Base-by-base conservation (phyloP, 2,113 vertebrate species). In the Anser cygnoides region DNA sequence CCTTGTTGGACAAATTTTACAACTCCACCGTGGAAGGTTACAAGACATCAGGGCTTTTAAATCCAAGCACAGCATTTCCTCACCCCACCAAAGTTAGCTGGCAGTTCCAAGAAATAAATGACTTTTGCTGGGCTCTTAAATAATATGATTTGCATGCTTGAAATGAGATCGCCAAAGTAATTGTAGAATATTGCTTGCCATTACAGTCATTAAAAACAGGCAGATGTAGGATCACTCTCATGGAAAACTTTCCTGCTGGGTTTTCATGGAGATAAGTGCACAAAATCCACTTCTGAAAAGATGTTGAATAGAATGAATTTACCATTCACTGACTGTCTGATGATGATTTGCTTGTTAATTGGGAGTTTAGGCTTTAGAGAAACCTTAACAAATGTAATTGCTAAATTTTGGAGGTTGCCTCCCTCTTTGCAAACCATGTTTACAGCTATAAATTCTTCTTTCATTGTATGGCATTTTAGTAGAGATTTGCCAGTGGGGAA, bases 321-420 rank as follows among this genome's bases (percentile, higher is more conserved):
- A 97, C 98, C 96, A 98, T 98, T 98, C 98, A 97, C 95, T 98
- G 96, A 96, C 96, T 98, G 97, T 97, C 98, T 98, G 97, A 98
- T 98, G 98, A 98, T 98, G 98, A 98, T 98, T 98, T 98, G 96
- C 97, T 98, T 98, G 97, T 98, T 98, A 98, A 98, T 98, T 98
- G 98, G 96, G 97, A 98, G 97, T 97, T 98, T 98, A 98, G 97
- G 93, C 95, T 97, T 98, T 97, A 97, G 97, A 97, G 96, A 97
- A 98, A 97, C 97, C 96, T 98, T 98, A 98, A 98, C 97, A 97
- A 98, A 98, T 97, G 97, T 97, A 97, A 97, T 97, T 98, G 97
- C 97, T 97, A 98, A 98, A 97, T 98, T 98, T 96, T 97, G 84
- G 93, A 97, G 89, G 95, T 97, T 97, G 96, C 78, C 95, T 98